These are phyloP conservation scores for Origma solitaria DNA, from an alignment of 2,113 vertebrate genomes.

Conservation along the genomic window DNA sequence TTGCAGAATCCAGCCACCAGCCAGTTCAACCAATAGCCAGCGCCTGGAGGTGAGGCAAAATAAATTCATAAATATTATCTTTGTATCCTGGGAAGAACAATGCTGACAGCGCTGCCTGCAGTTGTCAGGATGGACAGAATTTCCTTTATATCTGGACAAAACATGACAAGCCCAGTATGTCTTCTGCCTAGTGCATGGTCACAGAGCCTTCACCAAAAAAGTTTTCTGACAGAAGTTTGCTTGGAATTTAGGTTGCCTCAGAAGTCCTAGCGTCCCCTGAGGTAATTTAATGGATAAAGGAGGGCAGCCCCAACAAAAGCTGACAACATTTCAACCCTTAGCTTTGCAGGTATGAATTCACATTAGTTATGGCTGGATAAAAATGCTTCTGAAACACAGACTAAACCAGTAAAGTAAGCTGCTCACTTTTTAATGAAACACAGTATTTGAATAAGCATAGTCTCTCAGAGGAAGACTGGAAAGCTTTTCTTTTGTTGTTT, in stretches of 20 bases:
- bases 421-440: neutral
- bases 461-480: neutral
- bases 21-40: neutral
- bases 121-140: neutral
- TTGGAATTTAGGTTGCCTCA: neutral
- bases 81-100: neutral
- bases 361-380: neutral
- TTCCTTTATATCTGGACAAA: neutral
- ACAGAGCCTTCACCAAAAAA: neutral
- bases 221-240: neutral
- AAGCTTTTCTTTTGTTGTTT: neutral
- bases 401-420: neutral
- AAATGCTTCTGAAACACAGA: neutral
- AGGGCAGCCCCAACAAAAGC: neutral
- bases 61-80: neutral
- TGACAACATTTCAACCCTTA: neutral
- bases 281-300: conserved; percentile 11
- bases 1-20: neutral
- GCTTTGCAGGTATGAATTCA: neutral
- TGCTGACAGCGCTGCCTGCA: neutral
- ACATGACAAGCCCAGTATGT: neutral
- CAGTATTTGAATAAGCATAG: neutral
- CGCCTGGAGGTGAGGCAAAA: neutral
- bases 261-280: neutral
- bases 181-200: neutral